Conservation (phyloP, 2,888 invertebrate species). For the Cheilosia grossa region DNA sequence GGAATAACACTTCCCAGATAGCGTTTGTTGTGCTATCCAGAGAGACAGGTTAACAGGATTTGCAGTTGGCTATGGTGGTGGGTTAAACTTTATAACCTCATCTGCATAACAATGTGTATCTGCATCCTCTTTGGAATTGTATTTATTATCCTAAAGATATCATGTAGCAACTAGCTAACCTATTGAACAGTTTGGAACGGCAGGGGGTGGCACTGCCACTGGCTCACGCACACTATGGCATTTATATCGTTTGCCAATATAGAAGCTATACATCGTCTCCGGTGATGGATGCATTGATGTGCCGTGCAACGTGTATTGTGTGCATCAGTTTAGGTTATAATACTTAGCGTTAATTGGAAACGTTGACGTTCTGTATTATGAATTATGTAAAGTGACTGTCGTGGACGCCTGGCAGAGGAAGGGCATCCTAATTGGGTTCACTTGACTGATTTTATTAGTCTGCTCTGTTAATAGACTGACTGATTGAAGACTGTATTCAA, state of each 20-base stretch:
- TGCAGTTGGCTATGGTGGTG: not conserved
- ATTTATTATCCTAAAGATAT: conserved; percentile 41
- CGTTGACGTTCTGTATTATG: conserved; percentile 1
- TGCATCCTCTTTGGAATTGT: conserved; percentile 39
- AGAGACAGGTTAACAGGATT: conserved; percentile 2
- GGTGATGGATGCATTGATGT: not conserved
- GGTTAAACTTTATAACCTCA: conserved; percentile 27
- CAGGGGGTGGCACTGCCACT: too few species aligned
- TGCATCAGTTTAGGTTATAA: conserved; percentile 26
- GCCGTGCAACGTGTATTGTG: not conserved
- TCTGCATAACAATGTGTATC: conserved; percentile 44
- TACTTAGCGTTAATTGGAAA: conserved; percentile 29
- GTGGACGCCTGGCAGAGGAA: not conserved
- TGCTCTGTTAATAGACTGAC: too few species aligned
- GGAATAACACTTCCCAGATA: conserved; percentile 15
- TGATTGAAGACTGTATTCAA: too few species aligned
- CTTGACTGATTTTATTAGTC: not conserved
- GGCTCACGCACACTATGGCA: too few species aligned
- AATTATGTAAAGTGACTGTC: conserved; percentile 4
- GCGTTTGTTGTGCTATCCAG: conserved; percentile 1
- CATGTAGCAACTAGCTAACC: conserved; percentile 18
- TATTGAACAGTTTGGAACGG: not conserved
- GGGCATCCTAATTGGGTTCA: not conserved
- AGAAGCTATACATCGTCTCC: not conserved
- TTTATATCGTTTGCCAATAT: conserved; percentile 13